These are phyloP conservation scores for Fregetta grallaria DNA, from an alignment of 2,113 vertebrate species.

Conservation along the genomic window DNA sequence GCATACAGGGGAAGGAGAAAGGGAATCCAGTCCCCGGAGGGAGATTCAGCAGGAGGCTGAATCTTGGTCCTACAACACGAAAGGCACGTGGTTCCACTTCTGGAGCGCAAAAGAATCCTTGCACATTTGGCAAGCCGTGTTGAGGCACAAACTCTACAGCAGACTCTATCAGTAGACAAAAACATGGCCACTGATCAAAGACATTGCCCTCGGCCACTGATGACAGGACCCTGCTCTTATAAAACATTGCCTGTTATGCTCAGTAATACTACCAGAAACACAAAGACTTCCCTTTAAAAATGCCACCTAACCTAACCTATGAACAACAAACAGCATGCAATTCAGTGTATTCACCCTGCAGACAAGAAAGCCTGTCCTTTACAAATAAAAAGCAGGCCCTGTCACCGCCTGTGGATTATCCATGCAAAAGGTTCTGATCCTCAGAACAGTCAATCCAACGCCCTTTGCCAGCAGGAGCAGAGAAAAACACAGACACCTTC, in stretches of 20 bases:
- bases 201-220: background rate
- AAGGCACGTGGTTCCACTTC: background rate
- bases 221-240: background rate
- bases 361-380: background rate
- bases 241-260: background rate
- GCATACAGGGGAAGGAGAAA: constrained; percentile 79
- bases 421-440: background rate
- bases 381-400: background rate
- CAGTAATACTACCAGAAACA: background rate
- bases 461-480: background rate
- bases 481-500: background rate
- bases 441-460: background rate
- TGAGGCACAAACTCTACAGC: background rate
- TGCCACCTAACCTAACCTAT: background rate
- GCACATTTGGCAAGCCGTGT: too few species aligned
- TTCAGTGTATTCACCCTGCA: background rate
- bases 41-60: constrained; percentile 78
- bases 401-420: background rate
- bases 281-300: background rate
- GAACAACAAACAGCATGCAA: background rate
- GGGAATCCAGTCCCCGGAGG: constrained; percentile 83
- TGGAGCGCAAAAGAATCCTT: background rate
- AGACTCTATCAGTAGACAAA: background rate
- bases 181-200: background rate
- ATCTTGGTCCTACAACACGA: constrained; percentile 69